These are phyloP conservation scores for Heliconius ethilla DNA, from an alignment of 2,888 invertebrate species.

Conservation along the genomic window DNA sequence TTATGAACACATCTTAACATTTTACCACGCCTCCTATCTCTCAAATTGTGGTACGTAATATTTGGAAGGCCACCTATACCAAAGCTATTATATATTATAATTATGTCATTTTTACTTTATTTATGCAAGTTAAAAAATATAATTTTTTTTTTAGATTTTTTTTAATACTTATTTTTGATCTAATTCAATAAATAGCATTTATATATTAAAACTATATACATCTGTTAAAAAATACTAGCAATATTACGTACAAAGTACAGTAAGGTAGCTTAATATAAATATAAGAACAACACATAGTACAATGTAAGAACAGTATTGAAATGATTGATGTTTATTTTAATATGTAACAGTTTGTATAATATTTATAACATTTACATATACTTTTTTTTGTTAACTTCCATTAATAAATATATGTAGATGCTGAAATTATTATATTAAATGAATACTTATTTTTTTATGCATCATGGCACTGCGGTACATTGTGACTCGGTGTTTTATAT, in stretches of 20 bases:
- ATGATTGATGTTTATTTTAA: neutral
- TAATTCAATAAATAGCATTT: neutral
- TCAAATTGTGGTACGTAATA: no score
- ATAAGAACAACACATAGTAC: conserved; percentile 10
- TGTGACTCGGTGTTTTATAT: neutral
- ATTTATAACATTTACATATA: neutral
- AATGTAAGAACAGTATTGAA: neutral
- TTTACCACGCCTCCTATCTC: no score
- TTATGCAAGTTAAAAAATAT: neutral
- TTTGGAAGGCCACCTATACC: no score
- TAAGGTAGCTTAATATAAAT: neutral
- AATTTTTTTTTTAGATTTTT: no score
- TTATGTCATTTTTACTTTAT: no score
- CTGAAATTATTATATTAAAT: neutral
- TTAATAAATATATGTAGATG: neutral
- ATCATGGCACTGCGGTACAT: no score
- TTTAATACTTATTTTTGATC: neutral
- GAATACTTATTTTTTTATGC: neutral
- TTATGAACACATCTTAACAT: no score
- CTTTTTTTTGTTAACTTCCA: neutral
- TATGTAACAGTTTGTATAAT: neutral
- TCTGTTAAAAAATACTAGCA: neutral
- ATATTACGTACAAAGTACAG: conserved; percentile 7
- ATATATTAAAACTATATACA: conserved; percentile 1
- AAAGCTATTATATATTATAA: no score